Conservation (phyloP, 2,888 invertebrate species). For the Xylota segnis region DNA sequence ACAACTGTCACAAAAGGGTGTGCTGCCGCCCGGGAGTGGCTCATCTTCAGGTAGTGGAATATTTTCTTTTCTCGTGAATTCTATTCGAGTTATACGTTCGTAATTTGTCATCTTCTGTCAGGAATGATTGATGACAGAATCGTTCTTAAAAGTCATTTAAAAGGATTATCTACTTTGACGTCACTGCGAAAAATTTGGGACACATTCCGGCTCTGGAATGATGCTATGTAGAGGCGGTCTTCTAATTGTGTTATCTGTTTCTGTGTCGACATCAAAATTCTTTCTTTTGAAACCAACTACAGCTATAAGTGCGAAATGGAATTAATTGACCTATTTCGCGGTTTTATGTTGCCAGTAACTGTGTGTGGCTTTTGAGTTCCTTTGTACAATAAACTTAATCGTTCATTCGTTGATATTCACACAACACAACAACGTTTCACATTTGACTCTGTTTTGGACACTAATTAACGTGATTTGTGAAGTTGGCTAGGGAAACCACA, state of each 20-base stretch:
- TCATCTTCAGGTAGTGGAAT: conserved; percentile 19
- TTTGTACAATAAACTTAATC: no score
- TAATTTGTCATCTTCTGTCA: conserved; percentile 34
- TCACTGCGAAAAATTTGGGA: neutral
- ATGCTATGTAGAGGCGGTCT: no score
- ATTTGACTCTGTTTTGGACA: no score
- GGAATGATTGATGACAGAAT: conserved; percentile 18
- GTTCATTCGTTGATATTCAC: no score
- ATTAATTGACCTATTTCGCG: conserved; percentile 29
- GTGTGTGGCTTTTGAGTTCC: no score
- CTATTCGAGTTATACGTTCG: neutral
- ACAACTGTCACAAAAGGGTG: conserved; percentile 19
- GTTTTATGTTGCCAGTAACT: neutral
- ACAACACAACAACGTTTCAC: no score
- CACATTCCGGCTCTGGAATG: neutral
- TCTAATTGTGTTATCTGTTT: no score
- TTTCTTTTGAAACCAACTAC: neutral
- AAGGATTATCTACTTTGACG: conserved; percentile 13
- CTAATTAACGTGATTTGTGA: no score
- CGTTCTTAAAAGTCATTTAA: neutral
- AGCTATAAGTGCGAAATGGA: neutral
- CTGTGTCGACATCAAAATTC: neutral
- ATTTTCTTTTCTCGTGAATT: no score
- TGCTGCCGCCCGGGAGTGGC: conserved; percentile 23
- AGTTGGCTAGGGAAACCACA: no score